Base-by-base conservation (phyloP, 2,888 invertebrate genomes). In the Acronicta aceris region DNA sequence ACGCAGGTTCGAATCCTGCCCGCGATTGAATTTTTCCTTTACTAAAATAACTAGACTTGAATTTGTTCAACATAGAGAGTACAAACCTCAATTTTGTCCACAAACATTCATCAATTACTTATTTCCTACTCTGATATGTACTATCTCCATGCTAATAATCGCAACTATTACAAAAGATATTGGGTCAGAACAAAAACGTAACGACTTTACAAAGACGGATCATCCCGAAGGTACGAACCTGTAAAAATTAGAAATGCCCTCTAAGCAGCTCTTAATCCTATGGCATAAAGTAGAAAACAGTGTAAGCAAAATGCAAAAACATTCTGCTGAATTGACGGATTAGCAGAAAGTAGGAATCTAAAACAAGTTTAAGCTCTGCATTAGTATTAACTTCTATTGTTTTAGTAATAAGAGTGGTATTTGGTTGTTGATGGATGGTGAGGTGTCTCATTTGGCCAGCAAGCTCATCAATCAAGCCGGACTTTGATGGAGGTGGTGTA, bases 401-500 rank as follows among this genome's bases (percentile, higher is more conserved):
- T 0, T 9, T 3, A 0, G 36, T 2, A 12, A 51, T 78, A 86
- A 74, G 54, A 68, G 59, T 50, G 36, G 59, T 40, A 71, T 74
- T 79, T 2, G 57, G 33, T 38, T 53, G 61, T 5, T 40, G 12
- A 10, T 49, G 9, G 38, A 58, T 30, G 55, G 52, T 50, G 16
- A 42, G 38, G 47, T 54, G 76, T 79, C 82, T 88, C 84, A 88
- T 89, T 88, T 88, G 85, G 78, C 80, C 80, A 81, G 80, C 78
- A 74, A 81, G 65, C 83, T 87, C 90, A 92, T 92, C 92, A 90
- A 91, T 92, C 92, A 91, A 81, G 65, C 74, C 57, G 83, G 89
- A 89, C 87, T 83, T 87, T 91, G 91, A 91, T 88, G 90, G 88
- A 89, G 87, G 90, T 81, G 84, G 79, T 83, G 84, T 91, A 90